Percentiles rank a stretch among this genome's conserved stretches.
Evolutionary conservation across 2,888 invertebrate species (phyloP).

Genomic region (Macropis europaea): DNA sequence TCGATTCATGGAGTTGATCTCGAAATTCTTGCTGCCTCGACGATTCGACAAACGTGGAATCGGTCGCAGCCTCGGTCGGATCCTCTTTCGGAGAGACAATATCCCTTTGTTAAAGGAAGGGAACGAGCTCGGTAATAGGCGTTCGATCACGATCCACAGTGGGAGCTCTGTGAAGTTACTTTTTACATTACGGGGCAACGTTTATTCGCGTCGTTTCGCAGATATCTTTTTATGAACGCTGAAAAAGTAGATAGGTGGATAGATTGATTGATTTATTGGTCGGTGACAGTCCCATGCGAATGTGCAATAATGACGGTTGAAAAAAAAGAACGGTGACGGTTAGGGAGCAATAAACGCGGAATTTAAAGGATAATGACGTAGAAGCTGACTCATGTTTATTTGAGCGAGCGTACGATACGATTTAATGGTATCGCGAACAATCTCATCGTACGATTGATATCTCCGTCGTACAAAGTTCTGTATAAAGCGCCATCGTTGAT

Average conservation of each 20-base stretch:
- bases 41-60: slow-evolving; percentile 6
- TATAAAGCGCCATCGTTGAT: no score
- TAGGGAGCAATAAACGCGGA: no score
- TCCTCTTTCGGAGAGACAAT: slow-evolving; percentile 23
- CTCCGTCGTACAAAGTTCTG: no score
- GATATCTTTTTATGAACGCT: neutral
- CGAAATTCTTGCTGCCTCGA: neutral
- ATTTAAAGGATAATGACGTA: no score
- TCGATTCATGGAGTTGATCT: slow-evolving; percentile 11
- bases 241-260: neutral
- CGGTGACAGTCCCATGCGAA: neutral
- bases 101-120: slow-evolving; percentile 25
- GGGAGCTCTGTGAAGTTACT: slow-evolving; percentile 15
- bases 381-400: no score
- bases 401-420: no score
- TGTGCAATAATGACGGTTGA: neutral
- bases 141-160: slow-evolving; percentile 25
- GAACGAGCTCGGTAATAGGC: slow-evolving; percentile 13
- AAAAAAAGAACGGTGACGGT: no score
- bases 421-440: no score
- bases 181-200: slow-evolving; percentile 9
- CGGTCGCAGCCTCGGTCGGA: neutral
- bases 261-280: neutral
- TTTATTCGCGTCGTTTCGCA: neutral
- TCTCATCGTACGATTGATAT: no score